Base-by-base conservation (phyloP, 1,140 invertebrate genomes). In the Drosophila suzukii region DNA sequence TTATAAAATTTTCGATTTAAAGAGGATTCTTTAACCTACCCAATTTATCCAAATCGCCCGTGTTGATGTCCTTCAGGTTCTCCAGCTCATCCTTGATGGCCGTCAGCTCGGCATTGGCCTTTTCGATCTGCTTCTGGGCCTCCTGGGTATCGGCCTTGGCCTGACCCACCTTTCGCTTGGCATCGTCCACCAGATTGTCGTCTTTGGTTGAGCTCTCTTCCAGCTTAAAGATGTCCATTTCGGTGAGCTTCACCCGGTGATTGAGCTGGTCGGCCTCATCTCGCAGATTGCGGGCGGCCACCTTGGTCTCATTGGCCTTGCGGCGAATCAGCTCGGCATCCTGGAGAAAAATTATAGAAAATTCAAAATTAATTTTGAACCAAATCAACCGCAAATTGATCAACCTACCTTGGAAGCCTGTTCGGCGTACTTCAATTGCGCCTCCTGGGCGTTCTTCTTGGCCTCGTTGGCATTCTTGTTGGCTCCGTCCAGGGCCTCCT, bases 81-180 rank as follows among this genome's bases (percentile, higher is more conserved):
- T 96, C 94, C 3, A 99, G 93, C 73, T 97, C 95, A 38, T 95
- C 94, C 70, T 96, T 94, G 59, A 99, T 98, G 53, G 95, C 94
- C 50, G 96, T 94, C 4, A 99, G 94, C 54, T 97, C 96, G 8
- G 94, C 93, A 20, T 98, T 92, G 8, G 97, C 96, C 85, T 97
- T 96, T 10, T 95, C 93, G 0, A 98, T 97, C 93, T 97, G 96
- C 63, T 95, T 95, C 39, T 95, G 95, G 0, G 97, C 97, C 75
- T 96, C 94, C 47, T 94, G 93, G 0, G 97, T 96, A 66, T 96
- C 96, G 15, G 94, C 96, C 91, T 97, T 97, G 2, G 97, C 97
- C 93, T 97, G 95, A 38, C 97, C 97, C 13, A 98, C 97, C 92
- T 95, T 95, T 89, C 94, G 93, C 89, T 94, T 95, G 82, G 96